These are phyloP conservation scores for Siderastrea siderea DNA, from an alignment of 92 coral and sea anemone genomes.

Conservation along the genomic window DNA sequence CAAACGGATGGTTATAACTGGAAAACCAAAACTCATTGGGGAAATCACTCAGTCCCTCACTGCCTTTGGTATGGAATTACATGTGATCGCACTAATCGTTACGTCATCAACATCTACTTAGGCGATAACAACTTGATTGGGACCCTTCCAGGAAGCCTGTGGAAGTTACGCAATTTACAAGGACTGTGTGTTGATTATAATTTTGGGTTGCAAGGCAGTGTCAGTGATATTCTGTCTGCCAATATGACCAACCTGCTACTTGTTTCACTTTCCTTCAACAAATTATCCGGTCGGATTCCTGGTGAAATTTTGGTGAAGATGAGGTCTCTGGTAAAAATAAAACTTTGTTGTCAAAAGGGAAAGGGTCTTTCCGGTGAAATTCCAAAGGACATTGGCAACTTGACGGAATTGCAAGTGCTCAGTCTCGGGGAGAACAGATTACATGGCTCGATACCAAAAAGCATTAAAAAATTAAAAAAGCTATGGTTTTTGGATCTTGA, in stretches of 20 bases:
- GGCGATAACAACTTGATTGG: constrained; percentile 68
- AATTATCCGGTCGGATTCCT: constrained; percentile 69
- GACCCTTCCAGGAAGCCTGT: constrained; percentile 64
- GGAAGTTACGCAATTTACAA: constrained; percentile 88
- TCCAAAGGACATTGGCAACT: constrained; percentile 79
- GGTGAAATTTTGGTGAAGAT: constrained; percentile 59
- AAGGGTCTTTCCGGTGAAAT: constrained; percentile 63
- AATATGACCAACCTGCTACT: constrained; percentile 82
- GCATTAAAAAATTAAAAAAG: constrained; percentile 74
- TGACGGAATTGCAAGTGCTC: constrained; percentile 81
- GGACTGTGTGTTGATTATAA: constrained; percentile 64
- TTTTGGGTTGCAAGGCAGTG: constrained; percentile 47
- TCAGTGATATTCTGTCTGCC: constrained; percentile 60
- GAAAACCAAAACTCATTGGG: constrained; percentile 70
- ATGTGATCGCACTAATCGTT: constrained; percentile 61
- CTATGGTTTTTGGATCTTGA: constrained; percentile 88
- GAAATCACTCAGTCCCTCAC: constrained; percentile 45
- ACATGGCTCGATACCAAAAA: constrained; percentile 73
- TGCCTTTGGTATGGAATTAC: constrained; percentile 89
- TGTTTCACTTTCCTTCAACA: constrained; percentile 60
- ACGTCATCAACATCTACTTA: constrained; percentile 74
- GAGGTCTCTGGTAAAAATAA: constrained; percentile 72
- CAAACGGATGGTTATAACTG: constrained; percentile 76
- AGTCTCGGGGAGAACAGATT: constrained; percentile 80
- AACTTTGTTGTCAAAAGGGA: constrained; percentile 78